A percentile compares a stretch with the other conserved stretches of the same genome.
Evolutionary conservation across 2,888 invertebrate genomes (phyloP).

Genomic region (Neoitamus cyanurus): DNA sequence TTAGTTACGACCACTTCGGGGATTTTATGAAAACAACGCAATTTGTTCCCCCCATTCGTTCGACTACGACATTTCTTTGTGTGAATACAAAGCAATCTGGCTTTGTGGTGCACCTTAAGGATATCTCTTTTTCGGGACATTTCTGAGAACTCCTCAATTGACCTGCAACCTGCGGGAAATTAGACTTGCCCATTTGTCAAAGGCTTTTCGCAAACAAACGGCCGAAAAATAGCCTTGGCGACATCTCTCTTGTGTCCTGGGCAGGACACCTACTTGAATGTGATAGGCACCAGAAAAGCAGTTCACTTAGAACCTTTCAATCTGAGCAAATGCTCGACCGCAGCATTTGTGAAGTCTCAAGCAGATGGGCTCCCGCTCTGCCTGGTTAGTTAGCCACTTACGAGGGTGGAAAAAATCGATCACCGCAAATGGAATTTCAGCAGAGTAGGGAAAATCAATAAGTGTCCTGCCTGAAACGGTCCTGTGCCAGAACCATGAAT

Average conservation of each 20-base stretch:
- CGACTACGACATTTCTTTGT: background rate
- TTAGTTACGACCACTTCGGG: background rate
- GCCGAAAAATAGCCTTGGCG: background rate
- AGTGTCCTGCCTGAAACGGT: background rate
- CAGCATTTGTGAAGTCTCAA: background rate
- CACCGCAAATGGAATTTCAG: background rate
- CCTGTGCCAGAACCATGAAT: background rate
- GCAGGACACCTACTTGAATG: background rate
- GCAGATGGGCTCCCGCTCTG: background rate
- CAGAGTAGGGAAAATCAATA: background rate
- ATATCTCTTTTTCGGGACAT: background rate
- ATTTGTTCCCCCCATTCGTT: background rate
- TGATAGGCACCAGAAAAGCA: background rate
- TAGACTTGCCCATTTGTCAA: background rate
- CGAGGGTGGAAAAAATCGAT: background rate
- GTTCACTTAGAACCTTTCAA: background rate
- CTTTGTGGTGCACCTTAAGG: background rate
- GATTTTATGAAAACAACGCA: slow-evolving; percentile 1
- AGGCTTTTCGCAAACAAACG: background rate
- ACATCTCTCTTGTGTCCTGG: background rate
- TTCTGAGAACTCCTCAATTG: background rate
- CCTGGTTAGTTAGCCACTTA: background rate
- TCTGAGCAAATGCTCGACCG: background rate
- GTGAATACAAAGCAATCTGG: background rate
- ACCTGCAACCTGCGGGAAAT: background rate